A percentile compares a stretch with the other conserved stretches of the same genome.
phyloP scores from a whole-genome alignment of 2,888 invertebrate genomes.

The Candidula unifasciata region DNA sequence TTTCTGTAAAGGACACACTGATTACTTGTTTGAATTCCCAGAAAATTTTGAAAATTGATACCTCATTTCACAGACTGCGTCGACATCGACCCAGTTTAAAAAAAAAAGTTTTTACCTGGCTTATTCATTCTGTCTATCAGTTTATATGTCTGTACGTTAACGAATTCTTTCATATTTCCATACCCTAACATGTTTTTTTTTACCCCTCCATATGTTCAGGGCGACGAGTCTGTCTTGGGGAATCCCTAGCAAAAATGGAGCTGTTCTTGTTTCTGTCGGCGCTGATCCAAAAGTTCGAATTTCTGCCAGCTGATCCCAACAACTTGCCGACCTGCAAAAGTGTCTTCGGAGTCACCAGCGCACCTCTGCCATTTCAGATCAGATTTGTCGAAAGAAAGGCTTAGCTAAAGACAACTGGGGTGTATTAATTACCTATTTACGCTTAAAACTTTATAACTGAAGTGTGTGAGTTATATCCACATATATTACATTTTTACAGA shows the following conservation, averaged over 20 bases:
- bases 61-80: too few species aligned
- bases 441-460: background rate
- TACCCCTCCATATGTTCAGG: background rate
- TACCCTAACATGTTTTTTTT: too few species aligned
- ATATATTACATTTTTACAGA: too few species aligned
- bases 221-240: slow-evolving; percentile 47
- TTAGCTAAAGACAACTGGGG: background rate
- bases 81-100: too few species aligned
- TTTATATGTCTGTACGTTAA: too few species aligned
- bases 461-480: background rate
- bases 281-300: slow-evolving; percentile 46
- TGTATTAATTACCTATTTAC: background rate
- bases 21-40: too few species aligned
- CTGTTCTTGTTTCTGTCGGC: slow-evolving; percentile 52
- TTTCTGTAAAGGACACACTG: too few species aligned
- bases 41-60: too few species aligned
- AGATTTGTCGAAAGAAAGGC: slow-evolving; percentile 33
- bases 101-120: too few species aligned
- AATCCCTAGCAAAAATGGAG: slow-evolving; percentile 52
- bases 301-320: slow-evolving; percentile 17
- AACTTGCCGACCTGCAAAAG: slow-evolving; percentile 26
- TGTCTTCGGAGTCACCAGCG: slow-evolving; percentile 27
- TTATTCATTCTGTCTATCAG: too few species aligned
- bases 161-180: too few species aligned
- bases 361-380: slow-evolving; percentile 35